These are phyloP conservation scores for Axis porcinus DNA, from an alignment of 2,113 vertebrate genomes.

Conservation along the genomic window DNA sequence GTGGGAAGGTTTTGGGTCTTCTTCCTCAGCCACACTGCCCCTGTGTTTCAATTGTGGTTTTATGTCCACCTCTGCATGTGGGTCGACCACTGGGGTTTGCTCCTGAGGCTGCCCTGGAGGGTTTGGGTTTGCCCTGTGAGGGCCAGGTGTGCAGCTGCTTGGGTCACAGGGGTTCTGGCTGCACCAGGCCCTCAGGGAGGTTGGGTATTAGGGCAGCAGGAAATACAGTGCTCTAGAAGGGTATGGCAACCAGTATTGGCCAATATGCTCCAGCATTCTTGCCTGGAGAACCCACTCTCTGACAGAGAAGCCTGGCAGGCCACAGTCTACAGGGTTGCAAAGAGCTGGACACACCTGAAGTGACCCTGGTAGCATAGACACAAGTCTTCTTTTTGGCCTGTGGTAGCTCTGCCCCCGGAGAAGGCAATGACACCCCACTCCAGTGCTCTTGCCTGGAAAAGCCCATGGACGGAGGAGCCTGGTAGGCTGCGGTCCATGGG, in stretches of 20 bases:
- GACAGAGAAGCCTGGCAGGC: background rate
- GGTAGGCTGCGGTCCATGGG: too few species aligned
- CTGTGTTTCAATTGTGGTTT: background rate
- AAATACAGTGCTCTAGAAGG: background rate
- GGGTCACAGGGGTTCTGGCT: background rate
- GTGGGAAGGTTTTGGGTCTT: background rate
- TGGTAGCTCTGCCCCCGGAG: background rate
- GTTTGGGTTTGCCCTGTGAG: background rate
- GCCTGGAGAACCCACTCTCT: background rate
- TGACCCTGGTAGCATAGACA: background rate
- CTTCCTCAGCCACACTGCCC: background rate
- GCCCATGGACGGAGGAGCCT: too few species aligned
- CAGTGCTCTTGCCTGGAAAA: too few species aligned
- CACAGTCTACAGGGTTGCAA: background rate
- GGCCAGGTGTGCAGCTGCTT: background rate
- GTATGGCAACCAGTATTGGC: background rate
- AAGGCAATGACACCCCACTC: too few species aligned
- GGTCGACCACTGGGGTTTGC: fast-evolving
- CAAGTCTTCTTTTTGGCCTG: background rate
- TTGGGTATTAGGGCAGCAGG: background rate
- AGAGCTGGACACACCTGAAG: background rate
- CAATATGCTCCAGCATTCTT: fast-evolving
- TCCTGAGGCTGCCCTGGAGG: background rate
- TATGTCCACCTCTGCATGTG: background rate
- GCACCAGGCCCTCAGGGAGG: background rate